phyloP scores from a whole-genome alignment of 2,888 invertebrate genomes.

The Atrina japonica region DNA sequence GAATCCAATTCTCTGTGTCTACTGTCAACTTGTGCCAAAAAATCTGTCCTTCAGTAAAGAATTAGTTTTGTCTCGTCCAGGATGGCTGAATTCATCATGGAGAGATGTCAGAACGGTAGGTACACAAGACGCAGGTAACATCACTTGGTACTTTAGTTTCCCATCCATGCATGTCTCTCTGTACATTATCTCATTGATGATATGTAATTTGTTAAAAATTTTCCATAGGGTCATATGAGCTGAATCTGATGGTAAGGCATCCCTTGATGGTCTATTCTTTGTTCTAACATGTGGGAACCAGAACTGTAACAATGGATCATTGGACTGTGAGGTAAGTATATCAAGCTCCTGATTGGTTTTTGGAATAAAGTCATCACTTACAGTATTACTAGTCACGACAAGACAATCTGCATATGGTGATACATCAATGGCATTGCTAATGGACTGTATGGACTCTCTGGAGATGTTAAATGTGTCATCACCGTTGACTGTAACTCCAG shows the following conservation, averaged over 20 bases:
- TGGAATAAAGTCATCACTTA: not conserved
- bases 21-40: slow-evolving; percentile 27
- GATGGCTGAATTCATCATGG: slow-evolving; percentile 43
- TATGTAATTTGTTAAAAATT: slow-evolving; percentile 19
- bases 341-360: not conserved
- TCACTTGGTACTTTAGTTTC: slow-evolving; percentile 16
- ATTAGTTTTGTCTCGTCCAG: slow-evolving; percentile 34
- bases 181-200: slow-evolving; percentile 27
- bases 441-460: slow-evolving; percentile 18
- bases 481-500: not conserved
- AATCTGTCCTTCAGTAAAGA: slow-evolving; percentile 22
- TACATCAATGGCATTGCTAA: slow-evolving; percentile 11
- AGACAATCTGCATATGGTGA: slow-evolving; percentile 1
- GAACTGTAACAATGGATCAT: slow-evolving; percentile 18
- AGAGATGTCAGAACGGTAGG: slow-evolving; percentile 12
- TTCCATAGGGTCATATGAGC: not conserved
- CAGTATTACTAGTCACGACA: not conserved
- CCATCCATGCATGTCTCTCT: slow-evolving; percentile 1
- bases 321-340: slow-evolving; percentile 17
- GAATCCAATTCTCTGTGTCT: slow-evolving; percentile 18
- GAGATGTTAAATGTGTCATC: not conserved
- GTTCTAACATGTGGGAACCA: slow-evolving; percentile 9
- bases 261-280: not conserved
- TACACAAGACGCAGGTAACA: slow-evolving; percentile 19
- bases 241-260: not conserved